A percentile compares a stretch with the other conserved stretches of the same genome.
Evolutionary conservation across 2,888 invertebrate genomes (phyloP).

Genomic region (Oasisia sp.): DNA sequence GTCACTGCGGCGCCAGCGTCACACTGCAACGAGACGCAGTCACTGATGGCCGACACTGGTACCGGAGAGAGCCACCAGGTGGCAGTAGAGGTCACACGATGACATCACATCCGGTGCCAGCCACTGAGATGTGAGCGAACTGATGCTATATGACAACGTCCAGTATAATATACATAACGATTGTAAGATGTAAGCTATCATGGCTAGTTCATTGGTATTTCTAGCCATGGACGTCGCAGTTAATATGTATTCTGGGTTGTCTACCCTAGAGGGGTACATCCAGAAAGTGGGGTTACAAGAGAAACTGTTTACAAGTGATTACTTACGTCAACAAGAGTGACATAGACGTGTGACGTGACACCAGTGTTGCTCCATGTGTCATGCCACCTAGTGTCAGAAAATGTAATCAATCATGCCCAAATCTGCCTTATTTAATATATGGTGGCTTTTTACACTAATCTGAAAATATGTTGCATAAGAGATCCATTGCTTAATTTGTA

Average conservation of each 20-base stretch:
- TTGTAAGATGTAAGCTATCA: background rate
- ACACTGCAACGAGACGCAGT: background rate
- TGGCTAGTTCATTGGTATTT: background rate
- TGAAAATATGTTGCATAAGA: too few species aligned
- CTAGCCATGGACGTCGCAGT: background rate
- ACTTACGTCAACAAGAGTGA: background rate
- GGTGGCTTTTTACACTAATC: too few species aligned
- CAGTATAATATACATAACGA: background rate
- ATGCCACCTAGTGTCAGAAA: background rate
- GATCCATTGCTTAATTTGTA: too few species aligned
- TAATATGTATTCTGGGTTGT: background rate
- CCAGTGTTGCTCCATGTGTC: background rate
- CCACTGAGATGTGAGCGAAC: background rate
- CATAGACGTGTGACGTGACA: background rate
- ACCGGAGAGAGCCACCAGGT: background rate
- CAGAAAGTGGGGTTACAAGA: background rate
- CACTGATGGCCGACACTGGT: background rate
- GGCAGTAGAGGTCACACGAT: background rate
- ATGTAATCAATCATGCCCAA: background rate
- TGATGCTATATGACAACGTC: background rate
- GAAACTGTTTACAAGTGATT: background rate
- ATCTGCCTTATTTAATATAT: background rate
- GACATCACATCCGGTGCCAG: background rate
- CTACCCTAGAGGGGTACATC: background rate
- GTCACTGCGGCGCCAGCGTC: background rate